Percentiles rank a stretch among this genome's conserved stretches.
These are phyloP conservation scores for Sula dactylatra DNA, from an alignment of 2,113 vertebrate species.

Conservation along the genomic window DNA sequence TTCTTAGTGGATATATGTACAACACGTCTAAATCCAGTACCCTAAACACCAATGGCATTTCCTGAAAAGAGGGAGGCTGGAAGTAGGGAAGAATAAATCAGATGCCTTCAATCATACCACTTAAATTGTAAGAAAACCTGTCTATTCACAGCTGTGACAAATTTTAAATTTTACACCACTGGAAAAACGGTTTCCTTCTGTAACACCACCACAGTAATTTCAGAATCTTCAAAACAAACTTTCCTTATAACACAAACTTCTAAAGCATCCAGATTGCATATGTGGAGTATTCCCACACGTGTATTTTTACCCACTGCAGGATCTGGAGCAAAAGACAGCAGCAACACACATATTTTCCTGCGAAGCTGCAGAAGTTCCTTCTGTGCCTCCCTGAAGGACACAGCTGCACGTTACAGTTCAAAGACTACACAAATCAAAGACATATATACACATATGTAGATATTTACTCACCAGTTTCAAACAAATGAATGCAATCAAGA, in stretches of 20 bases:
- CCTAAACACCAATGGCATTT: not conserved
- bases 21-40: not conserved
- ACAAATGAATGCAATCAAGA: not conserved
- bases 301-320: not conserved
- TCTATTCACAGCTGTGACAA: not conserved
- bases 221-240: not conserved
- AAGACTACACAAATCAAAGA: not conserved
- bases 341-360: not conserved
- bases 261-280: not conserved
- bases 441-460: not conserved
- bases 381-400: not conserved
- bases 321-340: not conserved
- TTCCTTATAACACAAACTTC: not conserved
- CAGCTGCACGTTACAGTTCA: not conserved
- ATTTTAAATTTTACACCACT: not conserved
- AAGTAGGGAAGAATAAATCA: not conserved
- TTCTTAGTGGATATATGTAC: not conserved
- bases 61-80: slow-evolving; percentile 43
- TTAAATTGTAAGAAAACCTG: not conserved
- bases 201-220: not conserved
- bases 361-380: not conserved
- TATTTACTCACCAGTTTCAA: not conserved
- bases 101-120: not conserved
- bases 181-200: not conserved
- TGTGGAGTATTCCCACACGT: not conserved